These are phyloP conservation scores for Vulpes ferrilata DNA, from an alignment of 2,113 vertebrate species.

Conservation along the genomic window DNA sequence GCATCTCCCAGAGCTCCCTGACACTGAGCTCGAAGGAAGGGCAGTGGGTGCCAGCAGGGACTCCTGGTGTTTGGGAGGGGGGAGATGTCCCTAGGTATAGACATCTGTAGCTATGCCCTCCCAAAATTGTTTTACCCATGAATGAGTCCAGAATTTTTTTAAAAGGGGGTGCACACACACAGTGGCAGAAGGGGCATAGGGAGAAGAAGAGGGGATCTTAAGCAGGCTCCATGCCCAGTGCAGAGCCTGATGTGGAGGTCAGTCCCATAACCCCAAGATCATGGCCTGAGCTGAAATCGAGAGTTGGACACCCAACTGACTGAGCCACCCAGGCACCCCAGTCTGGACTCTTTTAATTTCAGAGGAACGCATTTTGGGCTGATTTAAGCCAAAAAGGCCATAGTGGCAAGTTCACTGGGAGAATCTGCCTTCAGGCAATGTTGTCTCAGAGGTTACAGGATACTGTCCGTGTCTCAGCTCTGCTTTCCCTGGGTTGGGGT, in stretches of 20 bases:
- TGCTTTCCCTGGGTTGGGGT: background rate
- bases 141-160: background rate
- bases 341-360: background rate
- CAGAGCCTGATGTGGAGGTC: background rate
- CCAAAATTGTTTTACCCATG: background rate
- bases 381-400: background rate
- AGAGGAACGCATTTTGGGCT: background rate
- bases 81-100: background rate
- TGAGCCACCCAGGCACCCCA: background rate
- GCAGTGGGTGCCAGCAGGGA: background rate
- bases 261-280: background rate
- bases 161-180: background rate
- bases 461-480: rapidly evolving
- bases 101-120: background rate
- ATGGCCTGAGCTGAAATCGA: background rate
- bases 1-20: background rate
- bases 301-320: background rate
- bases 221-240: background rate
- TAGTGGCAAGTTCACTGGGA: background rate
- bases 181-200: background rate
- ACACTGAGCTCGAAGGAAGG: background rate
- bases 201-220: background rate
- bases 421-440: background rate
- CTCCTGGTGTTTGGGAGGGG: rapidly evolving
- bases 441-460: background rate